Evolutionary conservation across 2,797 vertebrate genomes (phyloP).

Genomic region (Melanotaenia pygmaea): DNA sequence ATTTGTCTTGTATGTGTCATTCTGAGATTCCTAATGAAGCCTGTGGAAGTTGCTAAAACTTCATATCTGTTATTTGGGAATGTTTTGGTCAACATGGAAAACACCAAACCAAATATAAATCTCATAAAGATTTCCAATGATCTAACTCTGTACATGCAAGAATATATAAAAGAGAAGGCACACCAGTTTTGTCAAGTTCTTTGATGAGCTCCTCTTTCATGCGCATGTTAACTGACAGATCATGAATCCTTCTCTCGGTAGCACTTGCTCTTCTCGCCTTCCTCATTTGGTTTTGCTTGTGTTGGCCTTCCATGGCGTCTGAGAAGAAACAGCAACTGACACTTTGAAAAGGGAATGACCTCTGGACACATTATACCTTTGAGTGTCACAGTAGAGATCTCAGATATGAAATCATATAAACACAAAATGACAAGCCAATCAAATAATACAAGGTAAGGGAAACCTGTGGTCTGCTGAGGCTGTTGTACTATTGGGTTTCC

Average conservation of each 20-base stretch:
- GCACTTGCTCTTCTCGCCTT: slow-evolving; percentile 76
- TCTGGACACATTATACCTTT: background rate
- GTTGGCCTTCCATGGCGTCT: slow-evolving; percentile 65
- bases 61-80: background rate
- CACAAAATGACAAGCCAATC: background rate
- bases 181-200: slow-evolving; percentile 90
- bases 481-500: slow-evolving; percentile 22
- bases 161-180: slow-evolving; percentile 18
- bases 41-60: slow-evolving; percentile 6
- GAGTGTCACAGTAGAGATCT: background rate
- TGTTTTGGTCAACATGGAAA: background rate
- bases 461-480: slow-evolving; percentile 52
- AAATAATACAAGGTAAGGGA: background rate
- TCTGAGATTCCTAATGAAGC: slow-evolving; percentile 1
- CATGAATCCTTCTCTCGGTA: slow-evolving; percentile 84
- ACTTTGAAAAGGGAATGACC: slow-evolving; percentile 7
- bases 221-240: slow-evolving; percentile 87
- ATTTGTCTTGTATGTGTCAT: background rate
- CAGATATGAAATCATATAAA: slow-evolving; percentile 5
- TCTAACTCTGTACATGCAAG: slow-evolving; percentile 1
- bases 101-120: background rate
- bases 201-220: slow-evolving; percentile 91
- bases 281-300: slow-evolving; percentile 73
- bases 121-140: background rate
- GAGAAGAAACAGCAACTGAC: slow-evolving; percentile 12